Conservation (phyloP, 2,888 invertebrate species). For the Masnerella sp. region DNA sequence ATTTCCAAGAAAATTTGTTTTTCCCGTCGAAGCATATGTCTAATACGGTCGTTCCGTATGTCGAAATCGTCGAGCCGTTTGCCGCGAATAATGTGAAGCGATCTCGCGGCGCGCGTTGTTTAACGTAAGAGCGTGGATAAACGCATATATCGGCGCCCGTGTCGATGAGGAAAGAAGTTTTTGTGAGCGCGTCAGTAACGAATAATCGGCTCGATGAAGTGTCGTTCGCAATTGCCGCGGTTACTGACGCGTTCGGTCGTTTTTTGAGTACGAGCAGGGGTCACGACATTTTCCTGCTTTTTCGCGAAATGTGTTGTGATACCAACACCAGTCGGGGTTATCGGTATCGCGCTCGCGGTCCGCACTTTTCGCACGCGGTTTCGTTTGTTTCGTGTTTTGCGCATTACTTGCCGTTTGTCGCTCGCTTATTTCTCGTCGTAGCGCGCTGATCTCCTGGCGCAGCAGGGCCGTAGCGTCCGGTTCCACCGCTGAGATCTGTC, state of each 20-base stretch:
- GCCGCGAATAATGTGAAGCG: background rate
- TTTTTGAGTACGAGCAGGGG: background rate
- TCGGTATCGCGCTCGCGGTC: background rate
- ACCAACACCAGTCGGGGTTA: too few relatives aligned
- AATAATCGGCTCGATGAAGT: constrained; percentile 15
- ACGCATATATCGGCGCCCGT: constrained; percentile 8
- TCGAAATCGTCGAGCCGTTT: constrained; percentile 64
- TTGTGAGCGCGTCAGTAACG: background rate
- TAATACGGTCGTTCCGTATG: constrained; percentile 69
- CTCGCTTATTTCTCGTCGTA: background rate
- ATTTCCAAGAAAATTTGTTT: too few relatives aligned
- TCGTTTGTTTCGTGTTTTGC: too few relatives aligned
- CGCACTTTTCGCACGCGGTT: background rate
- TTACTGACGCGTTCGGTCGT: background rate
- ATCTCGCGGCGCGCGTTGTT: background rate
- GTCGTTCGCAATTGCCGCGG: background rate
- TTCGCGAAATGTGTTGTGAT: background rate
- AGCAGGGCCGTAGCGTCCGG: too few relatives aligned
- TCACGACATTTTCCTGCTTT: background rate
- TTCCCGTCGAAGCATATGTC: too few relatives aligned
- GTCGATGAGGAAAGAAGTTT: background rate
- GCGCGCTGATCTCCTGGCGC: background rate
- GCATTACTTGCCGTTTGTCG: background rate
- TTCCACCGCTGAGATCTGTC: background rate
- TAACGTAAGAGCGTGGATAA: background rate